Evolutionary conservation across 2,797 vertebrate species (phyloP).

Genomic region (Sylvilagus floridanus): DNA sequence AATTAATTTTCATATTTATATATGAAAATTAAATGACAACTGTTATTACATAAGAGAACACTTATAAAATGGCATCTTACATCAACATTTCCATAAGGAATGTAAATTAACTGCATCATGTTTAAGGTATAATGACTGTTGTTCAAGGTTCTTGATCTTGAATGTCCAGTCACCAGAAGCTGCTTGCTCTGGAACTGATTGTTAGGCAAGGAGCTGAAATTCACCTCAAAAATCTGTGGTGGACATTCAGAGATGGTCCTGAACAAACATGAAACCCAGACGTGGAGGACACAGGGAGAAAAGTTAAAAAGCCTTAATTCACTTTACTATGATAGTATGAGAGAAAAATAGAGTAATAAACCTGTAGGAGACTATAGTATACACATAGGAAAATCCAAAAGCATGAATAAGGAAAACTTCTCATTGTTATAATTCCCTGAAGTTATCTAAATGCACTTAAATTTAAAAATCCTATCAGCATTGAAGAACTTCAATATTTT

Average conservation of each 20-base stretch:
- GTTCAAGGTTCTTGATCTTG: not conserved
- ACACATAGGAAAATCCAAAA: not conserved
- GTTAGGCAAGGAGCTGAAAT: not conserved
- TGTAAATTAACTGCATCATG: not conserved
- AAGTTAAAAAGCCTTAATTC: not conserved
- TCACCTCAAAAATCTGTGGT: not conserved
- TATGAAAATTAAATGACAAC: not conserved
- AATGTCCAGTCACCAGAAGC: not conserved
- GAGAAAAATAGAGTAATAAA: not conserved
- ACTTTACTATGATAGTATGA: not conserved
- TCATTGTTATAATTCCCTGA: not conserved
- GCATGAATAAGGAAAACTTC: not conserved
- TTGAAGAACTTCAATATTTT: not conserved
- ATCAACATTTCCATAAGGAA: not conserved
- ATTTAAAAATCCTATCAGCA: not conserved
- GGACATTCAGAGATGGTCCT: not conserved
- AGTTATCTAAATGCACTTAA: not conserved
- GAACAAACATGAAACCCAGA: not conserved
- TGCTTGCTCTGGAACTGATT: not conserved
- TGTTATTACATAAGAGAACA: not conserved
- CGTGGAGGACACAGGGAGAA: not conserved
- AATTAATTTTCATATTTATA: too few relatives aligned
- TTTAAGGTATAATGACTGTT: not conserved
- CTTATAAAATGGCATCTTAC: not conserved
- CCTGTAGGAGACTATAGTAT: not conserved